Base-by-base conservation (phyloP, 2,113 vertebrate species). In the Pampusana beccarii region DNA sequence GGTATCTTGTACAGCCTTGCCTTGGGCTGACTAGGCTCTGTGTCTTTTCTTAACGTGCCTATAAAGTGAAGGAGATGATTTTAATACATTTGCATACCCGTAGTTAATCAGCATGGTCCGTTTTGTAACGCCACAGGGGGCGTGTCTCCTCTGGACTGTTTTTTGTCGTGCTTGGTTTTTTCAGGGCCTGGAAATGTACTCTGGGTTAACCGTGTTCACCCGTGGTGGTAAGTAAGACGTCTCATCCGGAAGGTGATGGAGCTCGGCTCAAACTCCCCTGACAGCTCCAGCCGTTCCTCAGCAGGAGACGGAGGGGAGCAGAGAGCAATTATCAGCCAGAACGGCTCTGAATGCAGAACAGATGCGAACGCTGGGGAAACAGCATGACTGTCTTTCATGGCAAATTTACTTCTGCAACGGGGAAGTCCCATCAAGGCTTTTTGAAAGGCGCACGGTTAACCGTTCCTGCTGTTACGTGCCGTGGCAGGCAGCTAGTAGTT, bases 311-410 rank as follows among this genome's bases (percentile, higher is more conserved):
- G 85, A 61, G 66, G 26, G 73, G 77, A 71, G 38, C 85, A 54
- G 58, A 90, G 18, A 95, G 90, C 94, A 88, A 95, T 96, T 95
- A 94, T 19, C 79, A 90, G 74, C 73, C 90, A 53, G 80, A 65
- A 74, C 69, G 78, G 13, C 54, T 28, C 84, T 42, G 81, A 72
- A 44, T 61, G 79, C 70, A 7, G 74, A 83, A 18, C 92, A 95
- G 92, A 93, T 83, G 62, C 60, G 80, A 95, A 20, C 51, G 5
- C 67, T 33, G 93, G 81, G 66, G 80, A 60, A 80, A 65, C 84
- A 91, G 56, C 87, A 46, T 1, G 66, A 28, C 62, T 38, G 89
- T 40, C 84, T 90, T 72, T 93, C 92, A 93, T 0, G 18, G 92
- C 85, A 94, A 34, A 94, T 96, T 85, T 80, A 54, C 82, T 78